Evolutionary conservation across 2,113 vertebrate genomes (phyloP).

Genomic region (Zapornia atra): DNA sequence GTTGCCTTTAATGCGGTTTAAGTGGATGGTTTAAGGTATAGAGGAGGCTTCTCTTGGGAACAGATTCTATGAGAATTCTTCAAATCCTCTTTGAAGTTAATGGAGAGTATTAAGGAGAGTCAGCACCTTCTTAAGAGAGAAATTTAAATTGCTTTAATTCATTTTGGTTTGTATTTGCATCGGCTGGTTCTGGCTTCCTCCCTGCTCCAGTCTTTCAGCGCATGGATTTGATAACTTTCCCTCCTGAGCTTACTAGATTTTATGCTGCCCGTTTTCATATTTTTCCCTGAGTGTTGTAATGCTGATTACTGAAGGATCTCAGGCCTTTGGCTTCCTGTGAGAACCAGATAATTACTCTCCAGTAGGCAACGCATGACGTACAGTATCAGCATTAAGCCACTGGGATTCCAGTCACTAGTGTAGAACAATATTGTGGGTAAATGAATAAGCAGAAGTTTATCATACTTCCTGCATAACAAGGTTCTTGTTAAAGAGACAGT

Average conservation of each 20-base stretch:
- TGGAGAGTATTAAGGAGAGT: not conserved
- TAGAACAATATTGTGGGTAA: conserved; percentile 69
- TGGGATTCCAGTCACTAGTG: conserved; percentile 59
- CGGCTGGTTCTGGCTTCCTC: not conserved
- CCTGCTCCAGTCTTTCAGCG: not conserved
- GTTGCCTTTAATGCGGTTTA: not conserved
- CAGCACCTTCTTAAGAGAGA: conserved; percentile 34
- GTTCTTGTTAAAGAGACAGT: conserved; percentile 47
- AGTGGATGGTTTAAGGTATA: not conserved
- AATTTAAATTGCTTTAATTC: conserved; percentile 33
- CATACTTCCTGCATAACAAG: conserved; percentile 61
- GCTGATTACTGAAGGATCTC: conserved; percentile 49
- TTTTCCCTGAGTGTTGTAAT: conserved; percentile 40
- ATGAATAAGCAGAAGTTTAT: conserved; percentile 73
- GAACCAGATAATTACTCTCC: conserved; percentile 67
- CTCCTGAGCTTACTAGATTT: conserved; percentile 19
- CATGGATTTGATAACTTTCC: conserved; percentile 22
- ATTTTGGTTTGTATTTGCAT: not conserved
- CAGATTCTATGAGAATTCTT: conserved; percentile 33
- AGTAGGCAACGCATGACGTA: conserved; percentile 47
- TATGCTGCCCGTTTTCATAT: conserved; percentile 19
- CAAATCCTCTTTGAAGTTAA: conserved; percentile 52
- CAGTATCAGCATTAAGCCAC: conserved; percentile 45
- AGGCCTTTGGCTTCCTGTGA: conserved; percentile 66
- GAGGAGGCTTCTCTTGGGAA: not conserved